Conservation (phyloP, 2,888 invertebrate genomes). For the Aethes cnicana region DNA sequence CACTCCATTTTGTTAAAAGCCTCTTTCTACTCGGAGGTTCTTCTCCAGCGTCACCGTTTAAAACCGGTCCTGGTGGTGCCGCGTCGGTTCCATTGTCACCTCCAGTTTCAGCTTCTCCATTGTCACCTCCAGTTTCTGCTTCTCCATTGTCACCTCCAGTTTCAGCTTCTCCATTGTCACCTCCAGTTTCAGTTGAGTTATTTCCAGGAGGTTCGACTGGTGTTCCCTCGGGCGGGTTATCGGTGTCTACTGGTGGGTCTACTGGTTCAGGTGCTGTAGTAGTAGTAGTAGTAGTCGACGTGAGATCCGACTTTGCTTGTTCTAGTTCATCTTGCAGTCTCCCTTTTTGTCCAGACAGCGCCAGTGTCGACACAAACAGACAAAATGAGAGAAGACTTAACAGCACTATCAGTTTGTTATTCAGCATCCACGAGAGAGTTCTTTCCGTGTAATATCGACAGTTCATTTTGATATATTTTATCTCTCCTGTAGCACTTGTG, state of each 20-base stretch:
- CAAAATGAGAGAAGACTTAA: constrained; percentile 60
- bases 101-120: not conserved
- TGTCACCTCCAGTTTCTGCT: not conserved
- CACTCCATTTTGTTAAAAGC: no score
- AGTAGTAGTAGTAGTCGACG: constrained; percentile 23
- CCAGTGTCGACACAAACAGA: constrained; percentile 64
- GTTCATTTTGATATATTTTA: constrained; percentile 42
- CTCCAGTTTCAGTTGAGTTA: not conserved
- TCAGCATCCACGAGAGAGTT: constrained; percentile 59
- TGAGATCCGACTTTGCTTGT: constrained; percentile 36
- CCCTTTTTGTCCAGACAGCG: constrained; percentile 60
- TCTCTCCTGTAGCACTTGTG: constrained; percentile 6
- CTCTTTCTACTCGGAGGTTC: no score
- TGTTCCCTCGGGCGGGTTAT: not conserved
- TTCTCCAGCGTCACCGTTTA: no score
- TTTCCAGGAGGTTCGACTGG: not conserved
- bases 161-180: not conserved
- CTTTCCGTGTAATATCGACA: constrained; percentile 59
- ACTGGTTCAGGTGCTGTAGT: constrained; percentile 11
- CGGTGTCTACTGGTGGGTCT: not conserved
- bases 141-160: not conserved
- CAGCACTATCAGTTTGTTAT: constrained; percentile 69
- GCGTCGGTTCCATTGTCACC: not conserved
- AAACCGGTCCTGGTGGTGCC: no score
- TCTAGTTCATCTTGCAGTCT: constrained; percentile 44